Evolutionary conservation across 2,888 invertebrate species (phyloP), one percentile per base, ranked within the genome.

Genomic region (Heliconius erato): DNA sequence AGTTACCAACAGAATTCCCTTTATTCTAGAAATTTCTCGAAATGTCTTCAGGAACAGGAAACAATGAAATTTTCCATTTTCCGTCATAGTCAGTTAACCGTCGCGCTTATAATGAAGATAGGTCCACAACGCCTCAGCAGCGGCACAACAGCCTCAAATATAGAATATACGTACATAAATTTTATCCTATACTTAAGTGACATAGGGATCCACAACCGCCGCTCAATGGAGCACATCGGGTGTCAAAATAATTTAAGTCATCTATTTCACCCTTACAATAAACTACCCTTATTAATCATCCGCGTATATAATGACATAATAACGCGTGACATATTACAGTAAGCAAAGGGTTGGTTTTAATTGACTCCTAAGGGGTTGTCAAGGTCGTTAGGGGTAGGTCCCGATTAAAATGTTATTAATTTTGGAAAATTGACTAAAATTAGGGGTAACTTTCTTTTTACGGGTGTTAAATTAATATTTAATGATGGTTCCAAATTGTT

Each of bases 231-330:
- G 67, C 67, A 44, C n/a, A 40, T 44, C 7, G 54, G 72, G 26
- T n/a, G n/a, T 16, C 7, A 76, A 59, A 63, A 76, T 63, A 63
- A 63, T 63, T 76, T 76, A 76, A 76, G 63, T 14, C 59, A 19
- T 76, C 35, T 76, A 59, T 76, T 76, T n/a, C 76, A 76, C 76
- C 76, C 76, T n/a, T 63, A 86, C 88, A 88, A 87, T 88, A 78
- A 81, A 80, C 77, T 59, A 82, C 74, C 80, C 72, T 32, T 54
- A 28, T 83, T 84, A 83, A 83, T 84, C 79, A 82, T 40, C 72
- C 71, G 16, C 69, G 63, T 82, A 82, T 74, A 80, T 85, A 84
- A 84, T 81, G 82, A 85, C 80, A 79, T 84, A 83, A 84, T 79
- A 65, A 74, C 82, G 74, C 84, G 84, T 84, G 84, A 83, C 83